Evolutionary conservation across 2,888 invertebrate genomes (phyloP).

Genomic region (Dryococelus australis): DNA sequence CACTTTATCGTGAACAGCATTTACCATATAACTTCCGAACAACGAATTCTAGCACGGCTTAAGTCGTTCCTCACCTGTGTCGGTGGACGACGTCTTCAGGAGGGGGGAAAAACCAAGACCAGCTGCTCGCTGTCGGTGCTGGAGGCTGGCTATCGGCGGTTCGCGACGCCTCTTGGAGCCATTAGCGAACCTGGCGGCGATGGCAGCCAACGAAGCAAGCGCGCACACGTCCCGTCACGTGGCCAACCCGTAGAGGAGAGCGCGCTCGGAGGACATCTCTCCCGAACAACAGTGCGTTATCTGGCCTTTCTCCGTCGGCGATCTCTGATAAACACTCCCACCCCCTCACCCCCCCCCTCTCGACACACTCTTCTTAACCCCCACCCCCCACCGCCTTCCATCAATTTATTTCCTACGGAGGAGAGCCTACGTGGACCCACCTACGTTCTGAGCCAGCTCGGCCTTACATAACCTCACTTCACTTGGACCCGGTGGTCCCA

Average conservation of each 20-base stretch:
- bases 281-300: constrained; percentile 10
- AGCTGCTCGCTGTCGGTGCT: not conserved
- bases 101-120: no score
- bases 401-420: no score
- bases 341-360: not conserved
- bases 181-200: not conserved
- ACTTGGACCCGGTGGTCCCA: no score
- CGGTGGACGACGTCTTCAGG: no score
- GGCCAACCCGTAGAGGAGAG: not conserved
- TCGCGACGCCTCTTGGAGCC: not conserved
- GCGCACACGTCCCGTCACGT: not conserved
- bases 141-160: not conserved
- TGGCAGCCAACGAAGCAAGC: not conserved
- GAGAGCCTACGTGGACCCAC: not conserved
- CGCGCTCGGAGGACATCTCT: not conserved
- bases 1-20: no score
- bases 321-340: not conserved
- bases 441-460: not conserved
- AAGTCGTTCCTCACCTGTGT: no score
- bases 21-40: no score
- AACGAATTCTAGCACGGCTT: no score
- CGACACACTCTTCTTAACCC: not conserved
- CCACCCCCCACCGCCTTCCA: not conserved
- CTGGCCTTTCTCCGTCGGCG: not conserved
- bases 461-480: no score